These are phyloP conservation scores for Dolichomitus sp. DNA, from an alignment of 2,888 invertebrate genomes.

Conservation along the genomic window DNA sequence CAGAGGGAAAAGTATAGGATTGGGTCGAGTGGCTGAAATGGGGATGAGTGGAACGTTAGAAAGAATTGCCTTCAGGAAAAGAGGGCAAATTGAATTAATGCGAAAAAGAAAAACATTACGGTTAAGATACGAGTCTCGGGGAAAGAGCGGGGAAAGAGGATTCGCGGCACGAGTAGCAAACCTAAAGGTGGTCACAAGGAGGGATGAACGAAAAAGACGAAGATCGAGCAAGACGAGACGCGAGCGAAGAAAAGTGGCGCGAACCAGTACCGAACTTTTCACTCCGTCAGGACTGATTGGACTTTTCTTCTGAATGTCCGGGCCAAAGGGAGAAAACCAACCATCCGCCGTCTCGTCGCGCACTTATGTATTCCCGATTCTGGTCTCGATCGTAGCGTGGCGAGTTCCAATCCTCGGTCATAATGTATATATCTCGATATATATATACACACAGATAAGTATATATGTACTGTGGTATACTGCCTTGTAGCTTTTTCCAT, in stretches of 20 bases:
- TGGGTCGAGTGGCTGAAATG: constrained; percentile 38
- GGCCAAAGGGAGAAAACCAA: constrained; percentile 36
- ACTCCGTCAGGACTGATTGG: constrained; percentile 65
- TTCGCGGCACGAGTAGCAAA: constrained; percentile 33
- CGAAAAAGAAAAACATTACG: constrained; percentile 68
- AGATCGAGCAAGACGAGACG: constrained; percentile 15
- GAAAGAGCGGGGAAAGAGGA: constrained; percentile 29
- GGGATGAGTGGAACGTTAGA: constrained; percentile 61
- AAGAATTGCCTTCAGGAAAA: constrained; percentile 71
- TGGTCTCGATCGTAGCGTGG: constrained; percentile 13
- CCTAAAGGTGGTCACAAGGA: constrained; percentile 26
- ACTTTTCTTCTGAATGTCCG: constrained; percentile 59
- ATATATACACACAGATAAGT: background rate
- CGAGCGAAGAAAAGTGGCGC: constrained; percentile 23
- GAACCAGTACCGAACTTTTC: constrained; percentile 64
- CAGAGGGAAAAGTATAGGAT: constrained; percentile 46
- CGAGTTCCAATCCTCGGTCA: background rate
- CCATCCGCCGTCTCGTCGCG: constrained; percentile 37
- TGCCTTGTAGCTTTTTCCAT: constrained; percentile 37
- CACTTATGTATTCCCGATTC: constrained; percentile 56
- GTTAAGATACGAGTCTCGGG: constrained; percentile 61
- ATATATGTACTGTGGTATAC: background rate
- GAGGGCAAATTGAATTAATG: constrained; percentile 81
- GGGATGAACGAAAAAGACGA: constrained; percentile 22
- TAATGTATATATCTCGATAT: background rate